Percentiles rank a stretch among this genome's conserved stretches.
phyloP scores from a whole-genome alignment of 2,888 invertebrate genomes.

The Chymomyza caudatula region DNA sequence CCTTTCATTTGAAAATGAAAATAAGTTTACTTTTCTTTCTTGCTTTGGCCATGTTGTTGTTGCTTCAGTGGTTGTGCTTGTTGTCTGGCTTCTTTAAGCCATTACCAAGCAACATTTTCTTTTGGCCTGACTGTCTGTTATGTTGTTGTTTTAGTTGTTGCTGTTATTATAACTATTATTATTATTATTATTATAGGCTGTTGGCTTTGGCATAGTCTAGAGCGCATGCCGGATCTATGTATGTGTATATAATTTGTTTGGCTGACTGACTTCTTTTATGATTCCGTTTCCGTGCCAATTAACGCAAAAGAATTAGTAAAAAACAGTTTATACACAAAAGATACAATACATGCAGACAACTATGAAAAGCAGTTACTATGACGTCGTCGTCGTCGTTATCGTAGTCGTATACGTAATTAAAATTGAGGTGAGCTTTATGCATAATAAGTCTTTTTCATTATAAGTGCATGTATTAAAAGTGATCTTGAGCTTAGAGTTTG shows the following conservation, averaged over 20 bases:
- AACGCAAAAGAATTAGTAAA: background rate
- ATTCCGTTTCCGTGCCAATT: background rate
- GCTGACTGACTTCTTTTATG: background rate
- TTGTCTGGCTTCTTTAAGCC: slow-evolving; percentile 1
- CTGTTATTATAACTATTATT: background rate
- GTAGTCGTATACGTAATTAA: too few species aligned
- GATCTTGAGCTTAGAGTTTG: too few species aligned
- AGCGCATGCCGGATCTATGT: background rate
- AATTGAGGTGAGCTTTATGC: too few species aligned
- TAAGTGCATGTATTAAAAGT: too few species aligned
- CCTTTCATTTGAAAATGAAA: slow-evolving; percentile 76
- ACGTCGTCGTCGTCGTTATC: too few species aligned
- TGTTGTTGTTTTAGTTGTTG: slow-evolving; percentile 9
- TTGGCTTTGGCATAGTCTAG: background rate
- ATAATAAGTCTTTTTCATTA: too few species aligned
- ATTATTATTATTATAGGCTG: background rate
- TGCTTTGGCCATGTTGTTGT: slow-evolving; percentile 4
- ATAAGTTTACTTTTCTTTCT: slow-evolving; percentile 69
- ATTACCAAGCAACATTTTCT: slow-evolving; percentile 3
- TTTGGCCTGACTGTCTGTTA: background rate
- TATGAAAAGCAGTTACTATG: background rate
- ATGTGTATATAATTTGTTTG: background rate
- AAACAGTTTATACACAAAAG: background rate
- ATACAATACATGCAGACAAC: background rate
- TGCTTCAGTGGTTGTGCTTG: slow-evolving; percentile 10